Percentiles rank a stretch among this genome's conserved stretches.
Conservation (phyloP, 2,888 invertebrate genomes). For the Myathropa florea region DNA sequence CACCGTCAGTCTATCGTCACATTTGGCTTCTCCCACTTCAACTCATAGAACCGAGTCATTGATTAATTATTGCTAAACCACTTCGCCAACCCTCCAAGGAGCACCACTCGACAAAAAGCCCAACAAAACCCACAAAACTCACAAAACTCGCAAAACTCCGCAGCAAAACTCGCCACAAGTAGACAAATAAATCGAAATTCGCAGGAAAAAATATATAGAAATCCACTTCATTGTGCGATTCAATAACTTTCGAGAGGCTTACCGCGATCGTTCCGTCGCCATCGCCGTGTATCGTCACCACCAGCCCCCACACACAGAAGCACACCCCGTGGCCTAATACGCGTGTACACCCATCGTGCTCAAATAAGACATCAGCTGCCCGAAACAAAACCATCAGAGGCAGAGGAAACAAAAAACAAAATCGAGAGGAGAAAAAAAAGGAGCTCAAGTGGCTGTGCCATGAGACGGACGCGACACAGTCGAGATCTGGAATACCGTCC, state of each 20-base stretch:
- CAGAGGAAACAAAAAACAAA: neutral
- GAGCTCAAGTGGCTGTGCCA: constrained; percentile 15
- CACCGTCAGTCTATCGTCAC: neutral
- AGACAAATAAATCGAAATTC: constrained; percentile 21
- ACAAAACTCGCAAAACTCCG: neutral
- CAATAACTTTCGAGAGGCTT: constrained; percentile 31
- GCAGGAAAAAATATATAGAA: constrained; percentile 10
- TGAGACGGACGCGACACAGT: constrained; percentile 43
- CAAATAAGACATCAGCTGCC: constrained; percentile 45
- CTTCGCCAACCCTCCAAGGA: neutral
- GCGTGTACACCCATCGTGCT: constrained; percentile 29
- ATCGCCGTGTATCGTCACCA: neutral
- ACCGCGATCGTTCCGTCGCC: constrained; percentile 1
- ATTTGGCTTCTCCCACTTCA: no score
- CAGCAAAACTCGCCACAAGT: neutral
- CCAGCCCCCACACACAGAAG: constrained; percentile 23
- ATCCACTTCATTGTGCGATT: constrained; percentile 32
- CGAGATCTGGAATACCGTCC: constrained; percentile 47
- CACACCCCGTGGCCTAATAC: constrained; percentile 44
- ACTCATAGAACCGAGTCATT: neutral
- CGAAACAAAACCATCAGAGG: constrained; percentile 6
- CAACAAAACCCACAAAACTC: neutral
- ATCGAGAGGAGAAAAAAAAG: neutral
- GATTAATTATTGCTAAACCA: neutral
- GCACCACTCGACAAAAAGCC: neutral